These are phyloP conservation scores for Chrosomus eos DNA, from an alignment of 2,797 vertebrate genomes.

Conservation along the genomic window DNA sequence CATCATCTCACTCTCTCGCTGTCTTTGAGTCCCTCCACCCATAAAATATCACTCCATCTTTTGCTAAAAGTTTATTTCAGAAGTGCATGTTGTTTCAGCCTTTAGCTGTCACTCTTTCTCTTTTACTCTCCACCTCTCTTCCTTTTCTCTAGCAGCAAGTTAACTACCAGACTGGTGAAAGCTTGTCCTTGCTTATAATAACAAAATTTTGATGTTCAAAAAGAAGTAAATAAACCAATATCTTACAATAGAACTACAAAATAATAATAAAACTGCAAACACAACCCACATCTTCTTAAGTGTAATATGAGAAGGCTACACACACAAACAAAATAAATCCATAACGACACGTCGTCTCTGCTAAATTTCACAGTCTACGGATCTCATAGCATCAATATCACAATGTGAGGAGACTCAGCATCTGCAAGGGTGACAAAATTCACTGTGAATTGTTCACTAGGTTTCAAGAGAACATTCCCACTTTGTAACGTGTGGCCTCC, in stretches of 20 bases:
- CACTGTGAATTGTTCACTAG: conserved; percentile 34
- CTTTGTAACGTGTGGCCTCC: conserved; percentile 18
- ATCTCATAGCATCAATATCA: conserved; percentile 33
- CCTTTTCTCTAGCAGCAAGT: not conserved
- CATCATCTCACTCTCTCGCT: not conserved
- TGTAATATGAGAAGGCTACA: conserved; percentile 8
- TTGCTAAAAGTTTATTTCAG: conserved; percentile 4
- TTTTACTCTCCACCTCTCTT: not conserved
- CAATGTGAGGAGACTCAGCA: conserved; percentile 11
- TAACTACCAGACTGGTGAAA: not conserved
- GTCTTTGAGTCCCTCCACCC: not conserved
- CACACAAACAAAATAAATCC: conserved; percentile 28
- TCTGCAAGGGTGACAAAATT: conserved; percentile 34
- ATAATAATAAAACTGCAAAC: not conserved
- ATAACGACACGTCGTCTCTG: conserved; percentile 27
- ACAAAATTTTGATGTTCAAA: not conserved
- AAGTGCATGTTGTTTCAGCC: not conserved
- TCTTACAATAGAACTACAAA: not conserved
- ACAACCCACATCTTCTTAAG: not conserved
- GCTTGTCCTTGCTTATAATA: not conserved
- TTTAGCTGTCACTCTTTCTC: conserved; percentile 1
- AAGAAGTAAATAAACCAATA: not conserved
- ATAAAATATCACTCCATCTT: not conserved
- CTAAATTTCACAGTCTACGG: conserved; percentile 28
- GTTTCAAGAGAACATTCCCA: conserved; percentile 32